Evolutionary conservation across 2,888 invertebrate genomes (phyloP), one percentile per base, ranked within the genome.

Genomic region (Limnephilus lunatus): DNA sequence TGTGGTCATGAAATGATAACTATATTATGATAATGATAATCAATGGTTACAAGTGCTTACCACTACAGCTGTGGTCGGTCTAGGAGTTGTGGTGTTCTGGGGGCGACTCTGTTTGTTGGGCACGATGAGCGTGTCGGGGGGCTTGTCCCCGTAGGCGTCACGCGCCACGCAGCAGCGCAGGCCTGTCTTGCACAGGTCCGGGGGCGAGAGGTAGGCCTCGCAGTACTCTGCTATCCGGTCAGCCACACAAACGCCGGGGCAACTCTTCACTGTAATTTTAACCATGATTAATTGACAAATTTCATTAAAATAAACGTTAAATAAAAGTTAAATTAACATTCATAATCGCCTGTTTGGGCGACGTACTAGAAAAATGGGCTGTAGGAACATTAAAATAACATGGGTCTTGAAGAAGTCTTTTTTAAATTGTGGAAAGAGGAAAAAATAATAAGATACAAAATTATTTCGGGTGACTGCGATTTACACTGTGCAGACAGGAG

Each of bases 171-270:
- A 99, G 95, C 99, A 99, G 92, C 97, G 97, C 92, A 97, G 96
- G 0, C 98, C 98, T 30, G 97, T 95, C 94, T 97, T 97, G 95
- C 99, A 98, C 3, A 98, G 96, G 53, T 97, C 97, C 80, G 97
- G 96, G 2, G 97, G 97, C 89, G 97, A 97, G 89, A 98, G 95
- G 94, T 98, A 98, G 0, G 98, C 98, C 94, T 98, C 98, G 95
- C 99, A 99, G 95, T 98, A 98, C 94, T 97, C 97, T 0, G 98
- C 97, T 93, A 98, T 97, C 39, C 97, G 96, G 90, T 98, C 97
- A 35, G 98, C 97, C 91, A 98, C 98, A 94, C 99, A 99, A 12
- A 98, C 97, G 5, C 98, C 98, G 0, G 97, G 97, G 94, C 98
- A 98, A 94, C 97, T 35, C 95, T 97, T 97, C 83, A 92, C 92